A percentile compares a stretch with the other conserved stretches of the same genome.
These are phyloP conservation scores for Chirona hameri DNA, from an alignment of 2,888 invertebrate species.

Conservation along the genomic window DNA sequence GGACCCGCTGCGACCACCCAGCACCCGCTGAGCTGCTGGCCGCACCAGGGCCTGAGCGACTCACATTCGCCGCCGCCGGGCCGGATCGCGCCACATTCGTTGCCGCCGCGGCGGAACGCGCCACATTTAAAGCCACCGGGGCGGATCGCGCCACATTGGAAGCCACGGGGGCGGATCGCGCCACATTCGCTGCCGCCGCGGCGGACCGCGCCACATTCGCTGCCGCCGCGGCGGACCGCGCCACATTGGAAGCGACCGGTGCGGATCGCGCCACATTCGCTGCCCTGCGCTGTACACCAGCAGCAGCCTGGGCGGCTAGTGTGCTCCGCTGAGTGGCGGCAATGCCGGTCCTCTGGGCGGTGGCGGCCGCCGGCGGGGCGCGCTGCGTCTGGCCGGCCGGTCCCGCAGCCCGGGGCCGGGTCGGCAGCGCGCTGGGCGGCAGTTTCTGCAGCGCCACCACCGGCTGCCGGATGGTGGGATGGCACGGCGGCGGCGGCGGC, in stretches of 20 bases:
- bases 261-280: background rate
- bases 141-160: background rate
- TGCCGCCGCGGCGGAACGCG: too few species aligned
- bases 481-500: background rate
- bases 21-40: background rate
- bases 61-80: background rate
- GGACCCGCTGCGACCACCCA: background rate
- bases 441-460: conserved; percentile 2
- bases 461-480: background rate
- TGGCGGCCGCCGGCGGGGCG: background rate
- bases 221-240: background rate
- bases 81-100: background rate
- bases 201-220: too few species aligned
- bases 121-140: background rate
- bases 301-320: too few species aligned
- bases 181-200: background rate
- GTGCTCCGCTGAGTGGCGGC: background rate
- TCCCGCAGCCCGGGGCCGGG: background rate
- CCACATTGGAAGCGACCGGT: too few species aligned
- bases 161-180: background rate
- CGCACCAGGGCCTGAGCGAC: background rate
- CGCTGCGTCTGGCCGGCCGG: background rate
- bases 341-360: too few species aligned
- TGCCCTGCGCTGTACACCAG: background rate
- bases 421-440: background rate